phyloP scores from a whole-genome alignment of 1,140 invertebrate genomes.

The Cotesia glomerata region DNA sequence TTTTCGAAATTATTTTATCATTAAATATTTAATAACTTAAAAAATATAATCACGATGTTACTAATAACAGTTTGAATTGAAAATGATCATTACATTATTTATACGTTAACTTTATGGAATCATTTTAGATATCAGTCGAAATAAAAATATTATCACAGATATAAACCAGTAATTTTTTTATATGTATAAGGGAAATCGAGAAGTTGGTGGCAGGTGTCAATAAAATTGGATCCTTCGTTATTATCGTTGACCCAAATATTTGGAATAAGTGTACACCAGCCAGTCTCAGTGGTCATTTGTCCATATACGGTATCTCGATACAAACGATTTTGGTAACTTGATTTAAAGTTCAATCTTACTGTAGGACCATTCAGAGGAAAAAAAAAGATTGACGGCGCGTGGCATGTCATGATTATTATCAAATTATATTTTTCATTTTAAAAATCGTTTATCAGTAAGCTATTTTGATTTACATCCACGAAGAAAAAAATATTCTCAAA shows the following conservation, averaged over 20 bases:
- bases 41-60: too few species aligned
- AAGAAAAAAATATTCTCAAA: too few species aligned
- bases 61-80: too few species aligned
- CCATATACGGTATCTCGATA: slow-evolving; percentile 1
- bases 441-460: too few species aligned
- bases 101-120: too few species aligned
- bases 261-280: background rate
- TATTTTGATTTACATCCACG: too few species aligned
- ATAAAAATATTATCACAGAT: too few species aligned
- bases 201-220: slow-evolving; percentile 5
- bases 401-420: background rate
- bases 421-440: background rate
- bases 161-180: background rate
- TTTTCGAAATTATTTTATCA: too few species aligned
- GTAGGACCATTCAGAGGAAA: background rate
- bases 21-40: too few species aligned
- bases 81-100: too few species aligned
- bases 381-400: background rate
- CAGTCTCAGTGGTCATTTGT: slow-evolving; percentile 1
- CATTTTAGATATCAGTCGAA: too few species aligned
- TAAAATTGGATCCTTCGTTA: slow-evolving; percentile 5
- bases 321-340: background rate
- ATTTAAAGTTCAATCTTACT: slow-evolving; percentile 2
- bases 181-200: background rate
- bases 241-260: slow-evolving; percentile 4